Conservation (phyloP, 1,140 invertebrate species). For the Bombus pascuorum region DNA sequence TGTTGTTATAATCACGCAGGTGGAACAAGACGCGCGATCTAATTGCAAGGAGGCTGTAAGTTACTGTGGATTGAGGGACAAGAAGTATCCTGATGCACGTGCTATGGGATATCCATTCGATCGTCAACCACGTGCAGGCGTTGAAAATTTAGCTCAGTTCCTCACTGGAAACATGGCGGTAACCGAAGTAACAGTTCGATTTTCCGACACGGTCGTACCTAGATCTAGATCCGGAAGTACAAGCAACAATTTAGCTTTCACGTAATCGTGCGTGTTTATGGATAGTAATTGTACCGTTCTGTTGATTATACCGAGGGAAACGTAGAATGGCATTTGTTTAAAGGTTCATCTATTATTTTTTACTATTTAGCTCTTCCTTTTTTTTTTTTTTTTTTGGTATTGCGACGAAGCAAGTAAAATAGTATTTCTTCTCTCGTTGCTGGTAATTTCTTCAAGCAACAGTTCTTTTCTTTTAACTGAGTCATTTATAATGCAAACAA, state of each 20-base stretch:
- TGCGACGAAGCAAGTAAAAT: not conserved
- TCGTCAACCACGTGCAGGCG: constrained; percentile 76
- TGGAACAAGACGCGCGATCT: constrained; percentile 83
- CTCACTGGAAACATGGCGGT: constrained; percentile 78
- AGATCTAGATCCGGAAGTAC: constrained; percentile 43
- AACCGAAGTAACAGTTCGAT: constrained; percentile 68
- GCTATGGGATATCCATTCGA: constrained; percentile 90
- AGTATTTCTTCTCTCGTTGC: too few species aligned
- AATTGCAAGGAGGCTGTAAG: constrained; percentile 86
- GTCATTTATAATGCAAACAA: too few species aligned
- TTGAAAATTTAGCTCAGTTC: constrained; percentile 75
- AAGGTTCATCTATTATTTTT: too few species aligned
- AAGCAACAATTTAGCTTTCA: constrained; percentile 45
- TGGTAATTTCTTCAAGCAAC: too few species aligned
- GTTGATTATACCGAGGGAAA: too few species aligned
- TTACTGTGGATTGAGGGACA: constrained; percentile 87
- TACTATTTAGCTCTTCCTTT: not conserved
- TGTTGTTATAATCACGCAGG: constrained; percentile 69
- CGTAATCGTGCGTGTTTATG: not conserved
- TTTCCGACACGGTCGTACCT: constrained; percentile 47
- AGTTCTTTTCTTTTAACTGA: too few species aligned
- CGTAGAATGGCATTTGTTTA: not conserved
- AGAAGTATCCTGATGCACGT: constrained; percentile 86
- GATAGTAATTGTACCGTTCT: too few species aligned
- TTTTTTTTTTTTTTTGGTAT: not conserved